These are phyloP conservation scores for Malacoraja senta DNA, from an alignment of 2,797 vertebrate genomes.

Conservation along the genomic window DNA sequence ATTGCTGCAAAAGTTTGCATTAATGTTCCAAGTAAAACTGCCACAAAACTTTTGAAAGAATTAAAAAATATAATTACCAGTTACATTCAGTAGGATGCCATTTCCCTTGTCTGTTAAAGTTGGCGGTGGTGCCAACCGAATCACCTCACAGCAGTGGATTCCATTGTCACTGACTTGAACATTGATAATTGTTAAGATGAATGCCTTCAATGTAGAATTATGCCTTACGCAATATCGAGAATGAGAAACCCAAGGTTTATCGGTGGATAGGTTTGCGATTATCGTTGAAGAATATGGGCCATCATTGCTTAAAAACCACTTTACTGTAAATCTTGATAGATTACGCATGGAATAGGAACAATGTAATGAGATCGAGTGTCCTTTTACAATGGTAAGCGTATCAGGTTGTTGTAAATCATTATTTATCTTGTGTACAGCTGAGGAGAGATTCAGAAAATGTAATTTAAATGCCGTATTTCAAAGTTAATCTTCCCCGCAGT, in stretches of 20 bases:
- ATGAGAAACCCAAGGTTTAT: background rate
- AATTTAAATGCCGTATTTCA: background rate
- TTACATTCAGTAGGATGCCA: background rate
- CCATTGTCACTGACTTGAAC: constrained; percentile 20
- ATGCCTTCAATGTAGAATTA: background rate
- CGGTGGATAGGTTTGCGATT: background rate
- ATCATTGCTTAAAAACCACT: background rate
- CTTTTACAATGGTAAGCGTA: background rate
- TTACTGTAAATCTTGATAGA: background rate
- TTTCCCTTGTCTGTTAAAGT: background rate
- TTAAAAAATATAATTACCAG: background rate
- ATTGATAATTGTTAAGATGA: background rate
- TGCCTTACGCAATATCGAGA: background rate
- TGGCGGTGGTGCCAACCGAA: background rate
- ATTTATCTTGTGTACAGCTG: background rate
- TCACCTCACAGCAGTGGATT: background rate
- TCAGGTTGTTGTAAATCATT: background rate
- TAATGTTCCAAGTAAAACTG: background rate
- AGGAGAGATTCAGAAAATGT: background rate
- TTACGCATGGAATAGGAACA: background rate
- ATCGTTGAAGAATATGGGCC: background rate
- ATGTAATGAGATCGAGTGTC: background rate
- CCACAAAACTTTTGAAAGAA: background rate
- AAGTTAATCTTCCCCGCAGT: background rate
- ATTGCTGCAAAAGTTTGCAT: background rate